Evolutionary conservation across 2,797 vertebrate species (phyloP).

Genomic region (Smutsia temminckii): DNA sequence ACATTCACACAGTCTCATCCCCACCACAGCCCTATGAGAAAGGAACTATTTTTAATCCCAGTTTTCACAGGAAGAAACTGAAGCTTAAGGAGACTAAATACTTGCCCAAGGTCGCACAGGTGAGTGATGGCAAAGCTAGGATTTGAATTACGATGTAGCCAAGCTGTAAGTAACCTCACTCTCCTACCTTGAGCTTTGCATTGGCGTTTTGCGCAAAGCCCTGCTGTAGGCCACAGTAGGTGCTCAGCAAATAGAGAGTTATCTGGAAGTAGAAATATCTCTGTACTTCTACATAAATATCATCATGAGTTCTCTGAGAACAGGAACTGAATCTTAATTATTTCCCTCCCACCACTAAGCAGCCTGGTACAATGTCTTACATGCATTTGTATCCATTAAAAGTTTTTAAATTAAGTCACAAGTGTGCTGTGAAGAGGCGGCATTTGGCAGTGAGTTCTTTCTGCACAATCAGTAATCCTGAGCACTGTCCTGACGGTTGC

Average conservation of each 20-base stretch:
- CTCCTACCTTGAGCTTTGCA: background rate
- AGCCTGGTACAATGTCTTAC: background rate
- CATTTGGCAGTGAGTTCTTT: conserved; percentile 22
- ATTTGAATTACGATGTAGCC: background rate
- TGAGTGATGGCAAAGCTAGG: background rate
- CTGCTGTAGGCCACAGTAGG: background rate
- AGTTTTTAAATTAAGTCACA: conserved; percentile 37
- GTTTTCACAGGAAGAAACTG: conserved; percentile 2
- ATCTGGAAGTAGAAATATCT: background rate
- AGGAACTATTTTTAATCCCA: conserved; percentile 20
- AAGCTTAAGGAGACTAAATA: background rate
- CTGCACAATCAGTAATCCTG: conserved; percentile 38
- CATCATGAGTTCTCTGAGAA: background rate
- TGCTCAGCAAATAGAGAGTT: background rate
- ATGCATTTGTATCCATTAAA: background rate
- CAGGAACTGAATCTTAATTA: background rate
- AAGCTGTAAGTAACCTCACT: background rate
- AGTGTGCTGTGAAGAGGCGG: conserved; percentile 21
- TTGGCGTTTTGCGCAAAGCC: background rate
- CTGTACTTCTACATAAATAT: background rate
- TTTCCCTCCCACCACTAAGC: background rate
- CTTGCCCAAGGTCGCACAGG: background rate
- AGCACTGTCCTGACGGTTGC: background rate
- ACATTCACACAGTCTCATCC: background rate
- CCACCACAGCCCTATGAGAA: background rate